A percentile compares a stretch with the other conserved stretches of the same genome.
Evolutionary conservation across 2,113 vertebrate species (phyloP).

Genomic region (Caracal caracal): DNA sequence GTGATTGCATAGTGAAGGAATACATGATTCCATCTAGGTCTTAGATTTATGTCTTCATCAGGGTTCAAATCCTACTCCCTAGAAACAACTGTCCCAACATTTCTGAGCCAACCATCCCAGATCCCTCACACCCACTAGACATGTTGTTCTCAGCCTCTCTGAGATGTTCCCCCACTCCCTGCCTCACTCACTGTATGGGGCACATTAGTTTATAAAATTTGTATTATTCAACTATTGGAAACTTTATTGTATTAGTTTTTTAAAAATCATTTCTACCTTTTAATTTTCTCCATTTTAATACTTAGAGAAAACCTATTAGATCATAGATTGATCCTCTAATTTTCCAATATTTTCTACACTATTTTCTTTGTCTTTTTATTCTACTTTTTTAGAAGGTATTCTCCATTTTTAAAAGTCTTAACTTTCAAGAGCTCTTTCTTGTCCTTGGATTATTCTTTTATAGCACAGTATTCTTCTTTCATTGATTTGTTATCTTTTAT

Average conservation of each 20-base stretch:
- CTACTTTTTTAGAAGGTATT: neutral
- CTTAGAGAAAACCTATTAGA: neutral
- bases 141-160: neutral
- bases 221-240: neutral
- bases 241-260: neutral
- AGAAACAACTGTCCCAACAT: neutral
- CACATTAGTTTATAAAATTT: neutral
- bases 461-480: neutral
- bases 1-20: neutral
- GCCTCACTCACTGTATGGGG: neutral
- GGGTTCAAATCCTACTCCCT: neutral
- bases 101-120: neutral
- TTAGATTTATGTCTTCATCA: neutral
- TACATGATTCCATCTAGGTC: neutral
- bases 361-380: neutral
- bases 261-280: neutral
- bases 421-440: neutral
- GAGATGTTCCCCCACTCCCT: neutral
- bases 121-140: neutral
- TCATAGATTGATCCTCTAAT: neutral
- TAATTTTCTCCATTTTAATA: neutral
- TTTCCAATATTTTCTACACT: neutral
- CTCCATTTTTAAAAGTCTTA: neutral
- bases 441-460: neutral
- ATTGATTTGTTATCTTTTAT: neutral